phyloP scores from a whole-genome alignment of 2,888 invertebrate genomes.

The Hybos culiciformis region DNA sequence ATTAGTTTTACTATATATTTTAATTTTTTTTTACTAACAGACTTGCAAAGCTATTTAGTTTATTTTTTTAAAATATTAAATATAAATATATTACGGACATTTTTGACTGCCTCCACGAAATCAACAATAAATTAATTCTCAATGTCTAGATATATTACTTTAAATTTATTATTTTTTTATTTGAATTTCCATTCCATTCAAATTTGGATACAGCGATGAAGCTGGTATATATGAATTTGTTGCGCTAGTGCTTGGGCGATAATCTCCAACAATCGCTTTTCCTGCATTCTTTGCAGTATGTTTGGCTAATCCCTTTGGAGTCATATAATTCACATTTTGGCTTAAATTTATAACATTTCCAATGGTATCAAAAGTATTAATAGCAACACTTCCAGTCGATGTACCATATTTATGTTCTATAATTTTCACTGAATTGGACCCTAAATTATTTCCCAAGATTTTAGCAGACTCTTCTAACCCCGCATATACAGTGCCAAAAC shows the following conservation, averaged over 20 bases:
- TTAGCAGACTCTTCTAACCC: constrained; percentile 57
- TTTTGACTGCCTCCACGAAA: too few species aligned
- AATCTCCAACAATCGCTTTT: constrained; percentile 39
- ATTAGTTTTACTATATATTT: too few species aligned
- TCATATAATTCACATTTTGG: constrained; percentile 49
- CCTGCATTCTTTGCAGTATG: constrained; percentile 48
- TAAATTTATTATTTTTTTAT: background rate
- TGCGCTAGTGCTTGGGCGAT: constrained; percentile 19
- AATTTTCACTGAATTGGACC: constrained; percentile 59
- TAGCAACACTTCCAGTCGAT: constrained; percentile 49
- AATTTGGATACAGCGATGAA: constrained; percentile 29
- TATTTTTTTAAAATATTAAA: too few species aligned
- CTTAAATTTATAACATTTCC: constrained; percentile 55
- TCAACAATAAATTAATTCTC: too few species aligned
- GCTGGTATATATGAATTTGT: constrained; percentile 24
- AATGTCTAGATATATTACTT: too few species aligned
- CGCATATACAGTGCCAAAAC: constrained; percentile 54
- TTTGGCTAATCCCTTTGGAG: constrained; percentile 52
- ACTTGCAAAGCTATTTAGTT: too few species aligned
- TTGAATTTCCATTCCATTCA: constrained; percentile 18
- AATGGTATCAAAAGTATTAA: constrained; percentile 50
- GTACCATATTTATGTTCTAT: constrained; percentile 55
- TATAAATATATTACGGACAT: too few species aligned
- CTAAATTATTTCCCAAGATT: constrained; percentile 47
- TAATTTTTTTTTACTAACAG: too few species aligned